phyloP scores from a whole-genome alignment of 1,140 invertebrate species.

The Acromyrmex charruanus region DNA sequence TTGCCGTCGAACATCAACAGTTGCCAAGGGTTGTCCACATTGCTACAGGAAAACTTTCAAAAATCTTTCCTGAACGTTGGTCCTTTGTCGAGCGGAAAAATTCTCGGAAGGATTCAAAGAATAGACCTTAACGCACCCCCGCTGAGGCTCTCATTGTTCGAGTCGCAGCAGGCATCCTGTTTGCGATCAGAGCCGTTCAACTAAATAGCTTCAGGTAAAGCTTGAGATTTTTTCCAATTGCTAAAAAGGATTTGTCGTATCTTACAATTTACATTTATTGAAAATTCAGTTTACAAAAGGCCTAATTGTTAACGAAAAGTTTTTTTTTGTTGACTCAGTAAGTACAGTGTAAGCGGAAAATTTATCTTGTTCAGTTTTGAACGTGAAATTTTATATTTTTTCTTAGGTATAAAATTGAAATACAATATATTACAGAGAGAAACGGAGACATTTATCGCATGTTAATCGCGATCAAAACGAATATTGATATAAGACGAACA shows the following conservation, averaged over 20 bases:
- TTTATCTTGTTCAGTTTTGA: neutral
- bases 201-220: conserved; percentile 43
- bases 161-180: conserved; percentile 53
- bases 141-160: conserved; percentile 79
- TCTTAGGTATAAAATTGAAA: neutral
- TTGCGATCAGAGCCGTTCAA: conserved; percentile 17
- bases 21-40: conserved; percentile 40
- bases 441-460: neutral
- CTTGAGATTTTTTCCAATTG: conserved; percentile 19
- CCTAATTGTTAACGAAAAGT: neutral
- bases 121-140: conserved; percentile 67
- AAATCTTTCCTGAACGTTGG: conserved; percentile 44
- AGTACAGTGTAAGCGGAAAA: neutral
- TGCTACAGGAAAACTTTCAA: conserved; percentile 12
- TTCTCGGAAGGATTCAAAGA: conserved; percentile 83
- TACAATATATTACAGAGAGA: neutral
- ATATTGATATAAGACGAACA: neutral
- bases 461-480: neutral
- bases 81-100: conserved; percentile 80
- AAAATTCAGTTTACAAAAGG: neutral
- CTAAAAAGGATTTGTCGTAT: conserved; percentile 63
- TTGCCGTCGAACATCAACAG: conserved; percentile 63
- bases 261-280: too few relatives aligned
- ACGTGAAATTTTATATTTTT: neutral
- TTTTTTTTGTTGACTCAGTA: neutral